Percentiles rank a stretch among this genome's conserved stretches.
phyloP scores from a whole-genome alignment of 1,140 invertebrate species.

The Camponotus floridanus region DNA sequence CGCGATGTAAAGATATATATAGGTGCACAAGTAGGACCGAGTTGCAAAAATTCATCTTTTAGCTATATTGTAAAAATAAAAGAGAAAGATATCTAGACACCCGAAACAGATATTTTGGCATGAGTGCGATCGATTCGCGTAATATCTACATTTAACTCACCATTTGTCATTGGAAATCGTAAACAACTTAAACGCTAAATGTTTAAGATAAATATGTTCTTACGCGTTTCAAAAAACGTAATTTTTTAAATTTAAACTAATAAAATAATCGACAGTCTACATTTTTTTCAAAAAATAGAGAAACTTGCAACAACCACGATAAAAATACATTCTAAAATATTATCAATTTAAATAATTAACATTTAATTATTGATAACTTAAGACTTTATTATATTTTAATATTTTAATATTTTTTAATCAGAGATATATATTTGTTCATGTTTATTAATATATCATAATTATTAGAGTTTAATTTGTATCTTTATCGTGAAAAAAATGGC shows the following conservation, averaged over 20 bases:
- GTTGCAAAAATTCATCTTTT: not conserved
- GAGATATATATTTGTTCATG: not conserved
- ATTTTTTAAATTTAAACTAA: slow-evolving; percentile 1
- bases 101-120: slow-evolving; percentile 66
- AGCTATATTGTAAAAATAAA: not conserved
- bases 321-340: not conserved
- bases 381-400: not conserved
- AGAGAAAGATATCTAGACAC: slow-evolving; percentile 17
- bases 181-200: not conserved
- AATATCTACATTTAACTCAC: slow-evolving; percentile 66
- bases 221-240: not conserved
- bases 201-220: not conserved
- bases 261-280: not conserved
- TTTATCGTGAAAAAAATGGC: not conserved
- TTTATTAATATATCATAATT: not conserved
- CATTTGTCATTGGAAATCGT: slow-evolving; percentile 13
- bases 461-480: not conserved
- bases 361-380: not conserved
- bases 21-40: not conserved
- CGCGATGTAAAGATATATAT: not conserved
- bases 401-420: too few relatives aligned
- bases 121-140: slow-evolving; percentile 57
- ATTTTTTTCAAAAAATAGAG: not conserved
- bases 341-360: not conserved
- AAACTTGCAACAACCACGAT: not conserved